Conservation (phyloP, 2,113 vertebrate species). For the Crypturellus undulatus region DNA sequence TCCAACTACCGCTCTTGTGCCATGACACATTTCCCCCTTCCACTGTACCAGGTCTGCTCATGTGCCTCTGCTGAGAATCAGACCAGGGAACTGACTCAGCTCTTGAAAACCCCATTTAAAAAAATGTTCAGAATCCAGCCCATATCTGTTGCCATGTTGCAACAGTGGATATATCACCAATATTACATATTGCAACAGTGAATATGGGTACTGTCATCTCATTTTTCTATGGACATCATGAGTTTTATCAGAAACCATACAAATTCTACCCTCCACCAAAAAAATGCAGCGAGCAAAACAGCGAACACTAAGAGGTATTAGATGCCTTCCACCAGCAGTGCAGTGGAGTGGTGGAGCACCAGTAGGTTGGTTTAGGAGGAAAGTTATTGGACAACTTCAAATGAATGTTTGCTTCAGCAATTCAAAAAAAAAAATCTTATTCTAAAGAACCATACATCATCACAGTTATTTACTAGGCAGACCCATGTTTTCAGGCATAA, state of each 20-base stretch:
- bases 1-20: neutral
- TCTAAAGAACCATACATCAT: neutral
- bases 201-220: neutral
- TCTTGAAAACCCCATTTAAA: neutral
- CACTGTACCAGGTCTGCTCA: neutral
- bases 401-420: neutral
- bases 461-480: neutral
- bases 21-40: neutral
- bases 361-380: neutral
- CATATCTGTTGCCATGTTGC: neutral
- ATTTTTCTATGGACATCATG: neutral
- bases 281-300: neutral
- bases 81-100: neutral
- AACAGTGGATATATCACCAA: neutral
- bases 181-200: accelerated
- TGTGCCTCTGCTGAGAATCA: accelerated
- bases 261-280: neutral
- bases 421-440: neutral
- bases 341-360: no score
- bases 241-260: neutral
- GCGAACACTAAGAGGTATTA: neutral
- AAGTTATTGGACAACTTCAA: neutral
- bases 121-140: neutral
- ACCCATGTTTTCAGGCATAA: neutral
- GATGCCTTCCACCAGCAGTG: neutral